phyloP scores from a whole-genome alignment of 1,140 invertebrate genomes.

The Medauroidea extradentata region DNA sequence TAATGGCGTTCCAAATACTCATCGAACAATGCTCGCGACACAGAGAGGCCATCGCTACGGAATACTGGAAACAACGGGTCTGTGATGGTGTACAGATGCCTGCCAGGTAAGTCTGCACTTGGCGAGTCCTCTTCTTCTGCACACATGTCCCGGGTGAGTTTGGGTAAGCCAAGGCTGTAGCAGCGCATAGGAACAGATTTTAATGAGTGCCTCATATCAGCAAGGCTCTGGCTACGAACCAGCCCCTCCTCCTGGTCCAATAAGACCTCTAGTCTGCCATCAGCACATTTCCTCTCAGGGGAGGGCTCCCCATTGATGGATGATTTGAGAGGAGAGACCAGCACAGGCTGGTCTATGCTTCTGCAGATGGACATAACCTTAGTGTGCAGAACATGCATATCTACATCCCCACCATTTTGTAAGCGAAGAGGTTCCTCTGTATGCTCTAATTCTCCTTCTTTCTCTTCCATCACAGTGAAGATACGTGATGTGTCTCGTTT shows the following conservation, averaged over 20 bases:
- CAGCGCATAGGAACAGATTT: slow-evolving; percentile 32
- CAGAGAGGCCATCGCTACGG: slow-evolving; percentile 61
- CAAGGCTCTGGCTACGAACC: too few relatives aligned
- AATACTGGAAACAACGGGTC: slow-evolving; percentile 75
- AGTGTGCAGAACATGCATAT: slow-evolving; percentile 52
- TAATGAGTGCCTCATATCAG: too few relatives aligned
- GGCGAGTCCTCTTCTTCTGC: slow-evolving; percentile 25
- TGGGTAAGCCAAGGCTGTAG: slow-evolving; percentile 43
- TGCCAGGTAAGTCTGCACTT: slow-evolving; percentile 13
- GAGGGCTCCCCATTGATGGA: too few relatives aligned
- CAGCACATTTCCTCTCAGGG: too few relatives aligned
- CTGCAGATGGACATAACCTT: slow-evolving; percentile 66
- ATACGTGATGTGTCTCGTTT: slow-evolving; percentile 72
- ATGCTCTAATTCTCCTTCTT: slow-evolving; percentile 47
- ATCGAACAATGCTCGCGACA: slow-evolving; percentile 66
- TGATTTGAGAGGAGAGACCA: too few relatives aligned
- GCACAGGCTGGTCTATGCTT: slow-evolving; percentile 22
- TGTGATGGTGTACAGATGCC: slow-evolving; percentile 57
- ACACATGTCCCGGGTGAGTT: slow-evolving; percentile 37
- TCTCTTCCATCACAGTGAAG: slow-evolving; percentile 72
- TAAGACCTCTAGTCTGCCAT: too few relatives aligned
- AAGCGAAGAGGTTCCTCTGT: slow-evolving; percentile 24
- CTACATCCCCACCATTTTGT: neutral
- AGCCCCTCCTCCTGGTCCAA: too few relatives aligned
- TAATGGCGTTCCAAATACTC: slow-evolving; percentile 58